phyloP scores from a whole-genome alignment of 2,797 vertebrate species.

The Cyprinella venusta region DNA sequence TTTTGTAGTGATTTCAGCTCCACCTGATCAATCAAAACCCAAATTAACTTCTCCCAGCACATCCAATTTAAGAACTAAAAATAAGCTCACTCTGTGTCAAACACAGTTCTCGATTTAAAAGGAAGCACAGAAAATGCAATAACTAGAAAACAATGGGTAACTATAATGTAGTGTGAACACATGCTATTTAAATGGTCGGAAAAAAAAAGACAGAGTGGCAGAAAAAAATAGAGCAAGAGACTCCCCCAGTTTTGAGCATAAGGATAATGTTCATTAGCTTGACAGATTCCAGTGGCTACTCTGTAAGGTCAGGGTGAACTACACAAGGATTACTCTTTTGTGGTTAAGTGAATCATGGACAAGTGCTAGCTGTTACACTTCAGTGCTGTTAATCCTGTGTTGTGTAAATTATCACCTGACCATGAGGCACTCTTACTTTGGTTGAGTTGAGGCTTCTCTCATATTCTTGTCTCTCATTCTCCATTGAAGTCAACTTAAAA shows the following conservation, averaged over 20 bases:
- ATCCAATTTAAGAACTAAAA: not conserved
- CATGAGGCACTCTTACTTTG: constrained; percentile 80
- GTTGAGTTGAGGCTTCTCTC: constrained; percentile 88
- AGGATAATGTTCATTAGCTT: not conserved
- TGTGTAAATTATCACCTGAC: constrained; percentile 29
- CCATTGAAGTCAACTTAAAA: constrained; percentile 86
- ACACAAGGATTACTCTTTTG: constrained; percentile 1
- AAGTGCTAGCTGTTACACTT: constrained; percentile 1
- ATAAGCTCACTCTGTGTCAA: not conserved
- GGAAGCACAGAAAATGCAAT: not conserved
- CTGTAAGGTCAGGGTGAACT: not conserved
- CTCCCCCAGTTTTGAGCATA: not conserved
- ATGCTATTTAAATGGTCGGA: not conserved
- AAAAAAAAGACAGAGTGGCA: not conserved
- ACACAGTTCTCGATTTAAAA: not conserved
- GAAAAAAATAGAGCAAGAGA: not conserved
- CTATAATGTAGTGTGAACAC: not conserved
- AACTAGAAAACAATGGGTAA: not conserved
- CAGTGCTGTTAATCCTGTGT: constrained; percentile 25
- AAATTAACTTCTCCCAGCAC: not conserved
- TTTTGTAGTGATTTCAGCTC: constrained; percentile 86
- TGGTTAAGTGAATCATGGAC: not conserved
- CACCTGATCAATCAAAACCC: constrained; percentile 75
- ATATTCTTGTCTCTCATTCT: constrained; percentile 87
- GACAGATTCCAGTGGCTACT: not conserved